Evolutionary conservation across 2,888 invertebrate genomes (phyloP).

Genomic region (Abscondita cerata): DNA sequence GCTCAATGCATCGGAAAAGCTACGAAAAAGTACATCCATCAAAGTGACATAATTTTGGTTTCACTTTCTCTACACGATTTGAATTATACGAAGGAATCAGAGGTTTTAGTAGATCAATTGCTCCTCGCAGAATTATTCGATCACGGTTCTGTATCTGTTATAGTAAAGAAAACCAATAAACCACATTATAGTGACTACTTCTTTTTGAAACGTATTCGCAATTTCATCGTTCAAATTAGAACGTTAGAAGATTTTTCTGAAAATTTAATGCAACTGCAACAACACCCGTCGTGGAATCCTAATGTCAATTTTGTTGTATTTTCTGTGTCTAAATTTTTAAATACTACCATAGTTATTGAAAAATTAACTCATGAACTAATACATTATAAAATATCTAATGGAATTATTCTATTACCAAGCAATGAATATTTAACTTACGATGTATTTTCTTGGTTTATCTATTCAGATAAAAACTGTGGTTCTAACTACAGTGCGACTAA

Average conservation of each 20-base stretch:
- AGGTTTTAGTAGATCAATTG: too few relatives aligned
- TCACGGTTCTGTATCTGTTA: constrained; percentile 21
- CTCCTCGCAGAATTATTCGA: constrained; percentile 37
- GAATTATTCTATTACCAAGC: constrained; percentile 13
- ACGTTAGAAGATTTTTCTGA: constrained; percentile 21
- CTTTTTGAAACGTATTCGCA: neutral
- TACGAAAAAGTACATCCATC: too few relatives aligned
- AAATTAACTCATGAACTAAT: neutral
- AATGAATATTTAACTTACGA: constrained; percentile 34
- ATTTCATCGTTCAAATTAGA: constrained; percentile 19
- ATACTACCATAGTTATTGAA: constrained; percentile 5
- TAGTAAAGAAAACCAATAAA: neutral
- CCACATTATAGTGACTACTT: neutral
- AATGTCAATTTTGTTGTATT: constrained; percentile 42
- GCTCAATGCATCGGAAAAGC: too few relatives aligned
- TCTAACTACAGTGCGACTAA: constrained; percentile 35
- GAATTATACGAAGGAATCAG: too few relatives aligned
- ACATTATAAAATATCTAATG: neutral
- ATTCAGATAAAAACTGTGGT: constrained; percentile 43
- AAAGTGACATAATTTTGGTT: too few relatives aligned
- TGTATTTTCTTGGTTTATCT: constrained; percentile 47
- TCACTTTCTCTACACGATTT: too few relatives aligned
- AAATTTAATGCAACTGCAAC: constrained; percentile 23
- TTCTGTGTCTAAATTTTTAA: constrained; percentile 33
- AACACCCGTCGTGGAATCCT: constrained; percentile 36